These are phyloP conservation scores for Scleropages formosus DNA, from an alignment of 2,797 vertebrate genomes.

Conservation along the genomic window DNA sequence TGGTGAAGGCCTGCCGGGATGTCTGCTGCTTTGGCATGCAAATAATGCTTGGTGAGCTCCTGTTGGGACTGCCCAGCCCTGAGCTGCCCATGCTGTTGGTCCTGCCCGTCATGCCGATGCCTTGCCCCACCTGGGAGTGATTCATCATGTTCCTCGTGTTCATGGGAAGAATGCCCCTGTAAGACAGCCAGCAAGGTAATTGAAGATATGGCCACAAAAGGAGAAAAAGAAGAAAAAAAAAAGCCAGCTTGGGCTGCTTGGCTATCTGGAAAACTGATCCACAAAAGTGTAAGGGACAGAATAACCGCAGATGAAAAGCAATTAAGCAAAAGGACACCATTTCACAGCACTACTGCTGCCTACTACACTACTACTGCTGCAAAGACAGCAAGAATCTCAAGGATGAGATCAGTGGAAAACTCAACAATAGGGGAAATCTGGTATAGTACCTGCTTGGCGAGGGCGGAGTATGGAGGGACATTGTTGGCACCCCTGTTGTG, in stretches of 20 bases:
- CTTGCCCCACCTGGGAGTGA: conserved; percentile 97
- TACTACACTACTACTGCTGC: too few species aligned
- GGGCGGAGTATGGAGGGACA: conserved; percentile 98
- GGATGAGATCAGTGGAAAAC: too few species aligned
- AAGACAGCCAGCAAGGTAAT: conserved; percentile 29
- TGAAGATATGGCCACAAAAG: too few species aligned
- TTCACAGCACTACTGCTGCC: too few species aligned
- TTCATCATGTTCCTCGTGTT: conserved; percentile 99
- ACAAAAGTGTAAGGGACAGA: too few species aligned
- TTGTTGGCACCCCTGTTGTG: conserved; percentile 96
- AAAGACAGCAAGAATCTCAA: too few species aligned
- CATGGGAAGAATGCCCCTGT: conserved; percentile 95
- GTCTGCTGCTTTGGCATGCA: conserved; percentile 99
- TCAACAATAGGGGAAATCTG: background rate
- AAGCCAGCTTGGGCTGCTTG: background rate
- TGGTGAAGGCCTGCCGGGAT: conserved; percentile 98
- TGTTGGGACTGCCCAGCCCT: conserved; percentile 96
- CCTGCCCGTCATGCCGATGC: conserved; percentile 94
- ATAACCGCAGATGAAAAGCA: too few species aligned
- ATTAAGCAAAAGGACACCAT: too few species aligned
- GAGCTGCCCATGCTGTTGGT: conserved; percentile 99
- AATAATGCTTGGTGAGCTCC: conserved; percentile 99
- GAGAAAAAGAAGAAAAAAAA: too few species aligned
- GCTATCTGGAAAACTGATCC: background rate
- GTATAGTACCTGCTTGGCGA: conserved; percentile 93